Conservation (phyloP, 2,797 vertebrate genomes). For the Rhabdophis nuchalis region DNA sequence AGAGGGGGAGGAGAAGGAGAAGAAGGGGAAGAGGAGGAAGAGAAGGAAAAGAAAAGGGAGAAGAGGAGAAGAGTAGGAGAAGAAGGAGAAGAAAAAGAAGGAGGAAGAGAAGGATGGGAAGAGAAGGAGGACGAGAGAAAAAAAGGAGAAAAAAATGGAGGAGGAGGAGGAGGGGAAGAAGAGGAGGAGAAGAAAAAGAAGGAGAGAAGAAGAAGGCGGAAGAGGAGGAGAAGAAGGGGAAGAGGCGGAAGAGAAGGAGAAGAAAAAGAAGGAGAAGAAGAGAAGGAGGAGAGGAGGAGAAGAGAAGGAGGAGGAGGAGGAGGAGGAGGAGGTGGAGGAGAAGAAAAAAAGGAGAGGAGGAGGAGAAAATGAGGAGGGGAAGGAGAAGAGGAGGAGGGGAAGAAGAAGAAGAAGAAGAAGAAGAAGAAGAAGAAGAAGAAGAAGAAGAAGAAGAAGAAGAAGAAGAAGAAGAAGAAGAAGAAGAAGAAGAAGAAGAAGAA, state of each 20-base stretch:
- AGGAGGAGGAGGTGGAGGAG: rapidly evolving
- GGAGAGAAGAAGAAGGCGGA: rapidly evolving
- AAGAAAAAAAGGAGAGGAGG: rapidly evolving
- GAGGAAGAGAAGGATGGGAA: rapidly evolving
- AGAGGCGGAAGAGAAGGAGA: rapidly evolving
- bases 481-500: too few species aligned
- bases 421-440: rapidly evolving
- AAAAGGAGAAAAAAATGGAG: rapidly evolving
- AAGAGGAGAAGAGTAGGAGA: too few species aligned
- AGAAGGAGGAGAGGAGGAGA: rapidly evolving
- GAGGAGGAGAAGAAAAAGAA: rapidly evolving
- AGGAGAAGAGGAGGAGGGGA: rapidly evolving
- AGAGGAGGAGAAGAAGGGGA: too few species aligned
- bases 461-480: too few species aligned
- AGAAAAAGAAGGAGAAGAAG: rapidly evolving
- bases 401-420: rapidly evolving
- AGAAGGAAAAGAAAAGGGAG: rapidly evolving
- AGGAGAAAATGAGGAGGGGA: rapidly evolving
- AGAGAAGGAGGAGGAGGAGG: rapidly evolving
- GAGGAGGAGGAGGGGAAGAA: rapidly evolving
- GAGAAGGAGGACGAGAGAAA: rapidly evolving
- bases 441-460: rapidly evolving
- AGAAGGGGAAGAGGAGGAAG: too few species aligned
- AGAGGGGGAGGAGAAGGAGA: too few species aligned
- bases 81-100: too few species aligned